These are phyloP conservation scores for Blastomussa wellsi DNA, from an alignment of 92 coral and sea anemone species.

Conservation along the genomic window DNA sequence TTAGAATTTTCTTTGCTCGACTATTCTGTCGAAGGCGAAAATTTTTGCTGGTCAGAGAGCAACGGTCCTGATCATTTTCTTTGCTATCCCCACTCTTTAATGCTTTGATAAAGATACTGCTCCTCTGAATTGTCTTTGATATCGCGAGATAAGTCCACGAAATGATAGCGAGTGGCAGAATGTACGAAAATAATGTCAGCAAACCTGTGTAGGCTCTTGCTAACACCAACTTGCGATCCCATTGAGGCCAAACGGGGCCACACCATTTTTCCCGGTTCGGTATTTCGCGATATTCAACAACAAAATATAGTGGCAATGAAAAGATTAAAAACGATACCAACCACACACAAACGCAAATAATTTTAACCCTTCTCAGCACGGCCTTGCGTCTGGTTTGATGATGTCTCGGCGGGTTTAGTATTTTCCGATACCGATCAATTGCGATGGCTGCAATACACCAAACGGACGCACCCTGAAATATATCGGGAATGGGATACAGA, in stretches of 20 bases:
- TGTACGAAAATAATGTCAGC: conserved; percentile 20
- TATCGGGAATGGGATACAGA: conserved; percentile 39
- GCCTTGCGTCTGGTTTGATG: background rate
- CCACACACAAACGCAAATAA: conserved; percentile 26
- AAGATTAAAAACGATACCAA: conserved; percentile 12
- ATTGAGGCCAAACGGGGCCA: conserved; percentile 2
- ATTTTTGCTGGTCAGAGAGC: background rate
- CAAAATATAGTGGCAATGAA: conserved; percentile 26
- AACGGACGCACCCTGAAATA: conserved; percentile 53
- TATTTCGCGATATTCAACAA: conserved; percentile 23
- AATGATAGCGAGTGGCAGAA: conserved; percentile 17
- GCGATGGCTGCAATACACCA: conserved; percentile 34
- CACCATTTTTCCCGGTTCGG: conserved; percentile 6
- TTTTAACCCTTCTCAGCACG: background rate
- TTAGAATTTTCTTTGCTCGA: conserved; percentile 41
- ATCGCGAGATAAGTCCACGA: conserved; percentile 22
- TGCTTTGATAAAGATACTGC: conserved; percentile 15
- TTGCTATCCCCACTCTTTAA: background rate
- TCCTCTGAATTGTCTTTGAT: conserved; percentile 18
- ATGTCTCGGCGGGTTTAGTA: background rate
- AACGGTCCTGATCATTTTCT: background rate
- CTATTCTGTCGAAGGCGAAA: conserved; percentile 38
- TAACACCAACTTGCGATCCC: background rate
- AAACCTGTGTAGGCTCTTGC: background rate
- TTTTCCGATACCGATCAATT: conserved; percentile 13